Percentiles rank a stretch among this genome's conserved stretches.
Evolutionary conservation across 2,888 invertebrate species (phyloP).

Genomic region (Creontiades dilutus): DNA sequence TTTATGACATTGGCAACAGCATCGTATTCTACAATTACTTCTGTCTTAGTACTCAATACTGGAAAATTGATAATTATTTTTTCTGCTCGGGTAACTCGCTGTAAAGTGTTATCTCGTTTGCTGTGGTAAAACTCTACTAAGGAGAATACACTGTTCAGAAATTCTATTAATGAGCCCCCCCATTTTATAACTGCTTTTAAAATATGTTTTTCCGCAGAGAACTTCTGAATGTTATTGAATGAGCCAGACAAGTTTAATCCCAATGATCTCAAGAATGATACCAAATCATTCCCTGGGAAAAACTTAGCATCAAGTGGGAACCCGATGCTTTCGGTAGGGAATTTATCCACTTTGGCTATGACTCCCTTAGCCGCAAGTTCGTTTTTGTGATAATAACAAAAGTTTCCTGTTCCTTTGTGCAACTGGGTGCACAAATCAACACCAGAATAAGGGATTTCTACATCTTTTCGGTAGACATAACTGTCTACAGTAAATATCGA

Average conservation of each 20-base stretch:
- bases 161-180: background rate
- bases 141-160: constrained; percentile 13
- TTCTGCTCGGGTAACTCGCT: background rate
- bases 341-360: constrained; percentile 25
- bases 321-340: background rate
- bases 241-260: constrained; percentile 4
- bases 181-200: constrained; percentile 6
- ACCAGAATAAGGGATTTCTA: background rate
- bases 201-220: background rate
- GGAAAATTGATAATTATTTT: constrained; percentile 26
- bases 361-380: background rate
- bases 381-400: constrained; percentile 18
- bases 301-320: background rate
- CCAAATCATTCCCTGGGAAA: background rate
- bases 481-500: constrained; percentile 18
- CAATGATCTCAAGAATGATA: background rate
- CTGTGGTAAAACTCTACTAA: constrained; percentile 33
- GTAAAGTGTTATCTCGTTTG: background rate
- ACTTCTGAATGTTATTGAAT: constrained; percentile 3
- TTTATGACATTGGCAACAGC: constrained; percentile 38
- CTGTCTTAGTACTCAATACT: background rate
- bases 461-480: background rate
- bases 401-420: constrained; percentile 20
- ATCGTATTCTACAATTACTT: constrained; percentile 60
- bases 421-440: background rate